A percentile compares a stretch with the other conserved stretches of the same genome.
These are phyloP conservation scores for Poecilia velifera DNA, from an alignment of 2,797 vertebrate genomes.

Conservation along the genomic window DNA sequence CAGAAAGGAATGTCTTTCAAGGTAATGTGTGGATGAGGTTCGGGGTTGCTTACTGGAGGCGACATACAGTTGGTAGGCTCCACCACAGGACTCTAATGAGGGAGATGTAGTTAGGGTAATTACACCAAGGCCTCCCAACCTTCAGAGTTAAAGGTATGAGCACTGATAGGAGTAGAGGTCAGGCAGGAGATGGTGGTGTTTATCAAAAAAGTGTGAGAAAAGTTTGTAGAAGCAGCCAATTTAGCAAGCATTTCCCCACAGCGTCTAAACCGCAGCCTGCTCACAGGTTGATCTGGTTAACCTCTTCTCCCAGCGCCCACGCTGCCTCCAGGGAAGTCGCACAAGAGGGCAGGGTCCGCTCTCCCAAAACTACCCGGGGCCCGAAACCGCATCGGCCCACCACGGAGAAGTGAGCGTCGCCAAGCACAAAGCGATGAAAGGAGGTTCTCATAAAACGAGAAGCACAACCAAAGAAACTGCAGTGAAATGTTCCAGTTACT, in stretches of 20 bases:
- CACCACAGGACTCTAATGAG: constrained; percentile 74
- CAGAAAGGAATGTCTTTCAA: constrained; percentile 43
- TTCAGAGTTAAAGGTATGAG: constrained; percentile 43
- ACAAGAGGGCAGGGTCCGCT: constrained; percentile 42
- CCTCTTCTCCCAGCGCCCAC: constrained; percentile 52
- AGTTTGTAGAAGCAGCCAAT: constrained; percentile 34
- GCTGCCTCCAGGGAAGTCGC: constrained; percentile 56
- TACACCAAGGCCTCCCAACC: constrained; percentile 57
- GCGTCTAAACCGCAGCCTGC: constrained; percentile 47
- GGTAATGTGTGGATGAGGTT: constrained; percentile 45
- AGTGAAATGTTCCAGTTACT: not conserved
- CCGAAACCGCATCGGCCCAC: constrained; percentile 59
- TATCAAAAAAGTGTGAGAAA: constrained; percentile 52
- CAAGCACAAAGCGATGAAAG: constrained; percentile 57
- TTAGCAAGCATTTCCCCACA: constrained; percentile 47
- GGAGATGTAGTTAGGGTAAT: constrained; percentile 67
- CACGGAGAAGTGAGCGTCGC: constrained; percentile 44
- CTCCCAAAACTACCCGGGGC: constrained; percentile 44
- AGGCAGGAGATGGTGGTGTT: constrained; percentile 39
- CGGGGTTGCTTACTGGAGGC: constrained; percentile 43
- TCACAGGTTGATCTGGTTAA: constrained; percentile 47
- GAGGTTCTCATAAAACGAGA: constrained; percentile 40
- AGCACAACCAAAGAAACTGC: not conserved
- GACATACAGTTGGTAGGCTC: constrained; percentile 64
- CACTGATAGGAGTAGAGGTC: constrained; percentile 44